Conservation (phyloP, 2,797 vertebrate species). For the Thunnus albacares region DNA sequence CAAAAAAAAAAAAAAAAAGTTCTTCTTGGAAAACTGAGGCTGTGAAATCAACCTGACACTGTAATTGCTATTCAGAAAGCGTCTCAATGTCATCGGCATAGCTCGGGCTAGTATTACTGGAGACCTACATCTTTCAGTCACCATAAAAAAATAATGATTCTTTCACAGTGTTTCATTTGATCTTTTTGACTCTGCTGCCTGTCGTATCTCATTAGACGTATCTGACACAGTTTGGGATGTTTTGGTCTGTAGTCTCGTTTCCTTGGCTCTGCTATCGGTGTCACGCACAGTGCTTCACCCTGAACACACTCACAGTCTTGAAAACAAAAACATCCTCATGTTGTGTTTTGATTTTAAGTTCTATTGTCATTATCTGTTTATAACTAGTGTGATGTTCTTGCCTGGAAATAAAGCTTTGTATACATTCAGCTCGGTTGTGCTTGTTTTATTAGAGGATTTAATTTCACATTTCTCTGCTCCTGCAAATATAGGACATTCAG, state of each 20-base stretch:
- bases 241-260: constrained; percentile 36
- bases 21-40: constrained; percentile 23
- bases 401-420: background rate
- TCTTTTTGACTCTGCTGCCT: constrained; percentile 51
- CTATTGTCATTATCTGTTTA: background rate
- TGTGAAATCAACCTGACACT: constrained; percentile 54
- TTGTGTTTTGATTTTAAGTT: background rate
- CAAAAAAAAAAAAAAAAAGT: constrained; percentile 6
- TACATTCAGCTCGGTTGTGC: constrained; percentile 14
- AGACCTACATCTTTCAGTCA: constrained; percentile 72
- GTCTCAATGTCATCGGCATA: constrained; percentile 63
- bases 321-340: background rate
- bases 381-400: background rate
- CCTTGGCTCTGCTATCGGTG: constrained; percentile 21
- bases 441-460: constrained; percentile 14
- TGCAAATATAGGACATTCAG: constrained; percentile 7
- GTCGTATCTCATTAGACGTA: constrained; percentile 44
- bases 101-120: constrained; percentile 51
- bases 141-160: constrained; percentile 73
- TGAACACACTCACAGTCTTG: background rate
- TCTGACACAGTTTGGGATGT: constrained; percentile 47
- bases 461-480: constrained; percentile 8
- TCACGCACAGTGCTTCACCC: constrained; percentile 18
- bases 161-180: constrained; percentile 58
- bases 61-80: constrained; percentile 72